Conservation (phyloP, 2,888 invertebrate genomes). For the Pachymerium ferrugineum region DNA sequence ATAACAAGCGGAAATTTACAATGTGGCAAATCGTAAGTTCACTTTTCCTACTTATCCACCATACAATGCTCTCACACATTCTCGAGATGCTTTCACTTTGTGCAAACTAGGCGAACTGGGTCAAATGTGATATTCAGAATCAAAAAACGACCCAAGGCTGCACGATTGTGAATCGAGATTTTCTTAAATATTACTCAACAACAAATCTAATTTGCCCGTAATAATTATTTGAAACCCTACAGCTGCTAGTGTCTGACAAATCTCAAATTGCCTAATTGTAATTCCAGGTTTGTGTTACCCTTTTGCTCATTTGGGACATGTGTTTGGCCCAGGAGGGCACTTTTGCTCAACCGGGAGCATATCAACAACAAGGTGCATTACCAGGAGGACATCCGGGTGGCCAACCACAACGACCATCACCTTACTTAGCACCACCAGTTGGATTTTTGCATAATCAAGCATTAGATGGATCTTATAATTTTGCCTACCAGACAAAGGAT, state of each 20-base stretch:
- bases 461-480: constrained; percentile 23
- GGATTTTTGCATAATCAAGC: constrained; percentile 32
- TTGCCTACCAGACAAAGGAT: constrained; percentile 31
- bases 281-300: neutral
- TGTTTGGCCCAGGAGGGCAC: neutral
- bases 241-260: too few species aligned
- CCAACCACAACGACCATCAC: neutral
- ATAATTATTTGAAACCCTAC: neutral
- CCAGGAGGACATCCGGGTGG: neutral
- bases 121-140: neutral
- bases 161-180: too few species aligned
- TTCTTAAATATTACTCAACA: too few species aligned
- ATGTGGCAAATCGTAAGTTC: neutral
- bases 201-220: neutral
- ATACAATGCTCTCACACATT: neutral
- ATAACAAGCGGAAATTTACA: neutral
- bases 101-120: too few species aligned
- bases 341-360: neutral
- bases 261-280: neutral
- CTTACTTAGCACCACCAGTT: neutral
- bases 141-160: too few species aligned
- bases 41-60: neutral
- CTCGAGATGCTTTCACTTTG: too few species aligned
- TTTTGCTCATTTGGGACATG: neutral
- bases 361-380: neutral